Evolutionary conservation across 2,113 vertebrate genomes (phyloP), one percentile per base, ranked within the genome.

Genomic region (Dolichotis patagonum): DNA sequence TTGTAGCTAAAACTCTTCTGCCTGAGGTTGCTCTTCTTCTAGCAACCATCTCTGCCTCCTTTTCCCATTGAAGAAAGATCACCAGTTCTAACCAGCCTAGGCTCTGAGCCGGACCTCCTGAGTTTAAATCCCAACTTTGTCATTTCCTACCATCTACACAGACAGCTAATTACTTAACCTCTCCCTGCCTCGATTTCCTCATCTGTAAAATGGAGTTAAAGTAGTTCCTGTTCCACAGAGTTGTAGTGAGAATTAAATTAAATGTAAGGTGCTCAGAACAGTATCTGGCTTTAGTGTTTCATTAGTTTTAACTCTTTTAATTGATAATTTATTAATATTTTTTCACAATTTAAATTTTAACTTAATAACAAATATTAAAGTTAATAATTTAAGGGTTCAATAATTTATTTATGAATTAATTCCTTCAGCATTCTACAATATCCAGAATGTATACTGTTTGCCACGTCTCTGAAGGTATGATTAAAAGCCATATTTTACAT

Each of bases 221-320:
- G 78, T 38, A 38, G 20, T 49, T 88, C 10, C 85, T 63, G 30
- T 24, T 69, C 28, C 43, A 69, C 17, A 82, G 52, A 85, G 49
- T 90, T 69, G 54, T 69, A 46, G 63, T 91, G 38, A 67, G 11
- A 97, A 93, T 80, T 85, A 60, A 88, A 52, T 28, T 24, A n/a
- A 8, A 1, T 62, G 14, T 41, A 67, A 84, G 77, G 38, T 22
- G 35, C n/a, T 80, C 52, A 89, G 14, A 90, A 86, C 32, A 46
- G 58, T 90, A 41, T 35, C 46, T 80, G 5, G 16, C 62, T 62
- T 9, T 52, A 30, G 1, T 56, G 30, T 89, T 80, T 89, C 65
- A 12, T 80, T 78, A 90, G 49, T n/a, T 43, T 81, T 38, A 58
- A n/a, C 28, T 49, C 32, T 83, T 96, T 89, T 58, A 60, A 41